phyloP scores from a whole-genome alignment of 2,888 invertebrate species.

The Lymantria monacha region DNA sequence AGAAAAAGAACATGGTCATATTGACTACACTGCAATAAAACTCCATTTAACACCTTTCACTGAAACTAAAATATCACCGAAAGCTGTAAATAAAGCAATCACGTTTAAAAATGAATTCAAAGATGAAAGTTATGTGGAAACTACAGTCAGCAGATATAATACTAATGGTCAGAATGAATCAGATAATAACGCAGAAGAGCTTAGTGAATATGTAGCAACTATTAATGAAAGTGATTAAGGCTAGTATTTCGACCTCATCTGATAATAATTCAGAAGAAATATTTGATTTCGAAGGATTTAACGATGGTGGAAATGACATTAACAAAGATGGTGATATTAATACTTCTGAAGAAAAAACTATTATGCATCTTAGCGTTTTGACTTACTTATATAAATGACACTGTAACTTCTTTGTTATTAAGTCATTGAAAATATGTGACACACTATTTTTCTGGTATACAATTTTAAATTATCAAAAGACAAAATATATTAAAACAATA shows the following conservation, averaged over 20 bases:
- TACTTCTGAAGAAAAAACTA: neutral
- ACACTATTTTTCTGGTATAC: too few species aligned
- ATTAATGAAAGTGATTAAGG: neutral
- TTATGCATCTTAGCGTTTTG: neutral
- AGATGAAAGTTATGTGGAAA: neutral
- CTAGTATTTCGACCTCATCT: neutral
- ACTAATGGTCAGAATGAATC: neutral
- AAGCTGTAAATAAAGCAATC: conserved; percentile 6
- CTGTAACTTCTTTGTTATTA: too few species aligned
- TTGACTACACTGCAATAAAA: conserved; percentile 30
- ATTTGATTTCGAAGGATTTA: neutral
- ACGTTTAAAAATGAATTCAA: conserved; percentile 7
- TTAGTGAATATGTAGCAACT: neutral
- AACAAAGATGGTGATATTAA: neutral
- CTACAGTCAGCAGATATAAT: neutral
- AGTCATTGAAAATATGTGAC: too few species aligned
- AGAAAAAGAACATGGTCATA: conserved; percentile 31
- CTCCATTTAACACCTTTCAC: conserved; percentile 17
- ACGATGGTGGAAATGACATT: neutral
- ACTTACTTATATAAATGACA: too few species aligned
- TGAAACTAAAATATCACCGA: conserved; percentile 2
- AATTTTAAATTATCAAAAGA: too few species aligned
- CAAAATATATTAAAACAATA: too few species aligned
- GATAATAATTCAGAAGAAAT: neutral
- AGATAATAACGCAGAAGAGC: neutral